phyloP scores from a whole-genome alignment of 2,113 vertebrate species.

The Isurus oxyrinchus region DNA sequence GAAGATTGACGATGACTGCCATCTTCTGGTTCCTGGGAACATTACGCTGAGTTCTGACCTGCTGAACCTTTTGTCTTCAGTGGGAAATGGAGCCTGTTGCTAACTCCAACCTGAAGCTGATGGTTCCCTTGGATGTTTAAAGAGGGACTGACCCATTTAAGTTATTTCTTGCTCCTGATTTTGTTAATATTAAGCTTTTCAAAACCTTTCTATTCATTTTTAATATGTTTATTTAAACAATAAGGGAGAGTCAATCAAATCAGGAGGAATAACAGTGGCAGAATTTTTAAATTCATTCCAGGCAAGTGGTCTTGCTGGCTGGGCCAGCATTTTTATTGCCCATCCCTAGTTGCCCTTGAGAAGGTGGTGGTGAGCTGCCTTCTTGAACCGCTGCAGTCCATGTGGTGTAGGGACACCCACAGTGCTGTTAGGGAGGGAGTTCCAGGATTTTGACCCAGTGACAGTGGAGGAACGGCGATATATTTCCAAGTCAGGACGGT shows the following conservation, averaged over 20 bases:
- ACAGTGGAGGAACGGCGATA: background rate
- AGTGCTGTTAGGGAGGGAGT: background rate
- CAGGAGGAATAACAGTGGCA: background rate
- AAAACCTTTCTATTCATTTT: background rate
- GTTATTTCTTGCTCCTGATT: background rate
- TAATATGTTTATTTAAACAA: background rate
- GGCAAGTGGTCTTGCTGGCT: background rate
- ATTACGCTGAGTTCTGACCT: too few relatives aligned
- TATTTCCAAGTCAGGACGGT: background rate
- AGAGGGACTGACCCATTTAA: background rate
- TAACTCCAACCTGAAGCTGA: background rate
- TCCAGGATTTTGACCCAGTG: background rate
- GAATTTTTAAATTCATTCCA: background rate
- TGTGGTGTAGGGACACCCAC: background rate
- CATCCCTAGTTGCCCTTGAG: background rate
- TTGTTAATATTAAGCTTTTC: background rate
- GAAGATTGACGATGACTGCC: background rate
- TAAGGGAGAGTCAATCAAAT: background rate
- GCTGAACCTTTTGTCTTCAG: background rate
- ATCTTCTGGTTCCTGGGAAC: background rate
- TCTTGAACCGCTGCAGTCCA: background rate
- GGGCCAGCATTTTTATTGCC: background rate
- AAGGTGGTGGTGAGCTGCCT: background rate
- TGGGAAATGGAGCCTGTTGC: background rate
- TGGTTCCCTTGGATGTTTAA: background rate